Percentiles rank a stretch among this genome's conserved stretches.
These are phyloP conservation scores for Leucosticte australis DNA, from an alignment of 2,113 vertebrate species.

Conservation along the genomic window DNA sequence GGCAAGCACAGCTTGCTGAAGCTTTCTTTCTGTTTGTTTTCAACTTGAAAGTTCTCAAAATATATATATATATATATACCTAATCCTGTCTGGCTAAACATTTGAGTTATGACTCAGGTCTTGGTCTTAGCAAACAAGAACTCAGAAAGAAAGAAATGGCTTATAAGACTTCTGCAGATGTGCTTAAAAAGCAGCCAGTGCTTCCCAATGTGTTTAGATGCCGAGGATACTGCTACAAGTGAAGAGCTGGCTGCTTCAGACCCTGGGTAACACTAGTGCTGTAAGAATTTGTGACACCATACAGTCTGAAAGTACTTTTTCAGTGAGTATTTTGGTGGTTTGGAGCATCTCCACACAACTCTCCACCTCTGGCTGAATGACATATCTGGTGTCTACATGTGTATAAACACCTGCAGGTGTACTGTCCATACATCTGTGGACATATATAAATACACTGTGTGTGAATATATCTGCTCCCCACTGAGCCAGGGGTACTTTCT, in stretches of 20 bases:
- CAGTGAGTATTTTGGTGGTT: not conserved
- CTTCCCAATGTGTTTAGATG: accelerated
- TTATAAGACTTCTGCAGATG: accelerated
- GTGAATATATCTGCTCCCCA: not conserved
- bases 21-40: not conserved
- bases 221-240: not conserved
- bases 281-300: too few relatives aligned
- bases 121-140: not conserved
- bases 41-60: not conserved
- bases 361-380: not conserved
- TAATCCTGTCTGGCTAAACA: not conserved
- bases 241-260: not conserved
- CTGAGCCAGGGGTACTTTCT: not conserved
- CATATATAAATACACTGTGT: not conserved
- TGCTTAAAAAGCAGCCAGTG: not conserved
- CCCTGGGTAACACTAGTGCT: not conserved
- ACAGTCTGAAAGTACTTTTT: not conserved
- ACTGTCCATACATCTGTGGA: accelerated
- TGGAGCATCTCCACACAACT: not conserved
- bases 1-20: not conserved
- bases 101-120: not conserved
- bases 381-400: accelerated
- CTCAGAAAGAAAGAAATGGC: not conserved
- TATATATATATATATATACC: not conserved
- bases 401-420: accelerated